Percentiles rank a stretch among this genome's conserved stretches.
Evolutionary conservation across 2,797 vertebrate species (phyloP).

Genomic region (Muraenolepis orangiensis): DNA sequence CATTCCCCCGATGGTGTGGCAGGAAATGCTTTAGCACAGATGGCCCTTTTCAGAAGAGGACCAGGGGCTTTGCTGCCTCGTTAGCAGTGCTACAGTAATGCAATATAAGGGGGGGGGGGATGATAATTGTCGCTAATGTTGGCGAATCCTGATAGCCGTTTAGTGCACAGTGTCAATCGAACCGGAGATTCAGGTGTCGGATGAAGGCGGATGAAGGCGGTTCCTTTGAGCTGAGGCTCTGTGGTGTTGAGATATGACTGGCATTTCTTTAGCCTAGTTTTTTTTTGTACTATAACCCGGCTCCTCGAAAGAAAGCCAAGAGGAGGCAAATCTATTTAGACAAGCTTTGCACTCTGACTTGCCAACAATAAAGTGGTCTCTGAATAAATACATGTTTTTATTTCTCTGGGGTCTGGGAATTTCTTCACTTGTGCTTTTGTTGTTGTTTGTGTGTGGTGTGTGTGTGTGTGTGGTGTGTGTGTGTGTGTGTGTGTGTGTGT

Average conservation of each 20-base stretch:
- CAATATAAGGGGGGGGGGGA: slow-evolving; percentile 28
- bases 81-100: slow-evolving; percentile 52
- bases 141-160: neutral
- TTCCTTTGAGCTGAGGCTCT: neutral
- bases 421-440: slow-evolving; percentile 17
- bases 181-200: neutral
- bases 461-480: too few relatives aligned
- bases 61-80: slow-evolving; percentile 57
- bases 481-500: too few relatives aligned
- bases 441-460: neutral
- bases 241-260: neutral
- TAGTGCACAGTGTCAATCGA: neutral
- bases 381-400: slow-evolving; percentile 51
- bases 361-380: slow-evolving; percentile 40
- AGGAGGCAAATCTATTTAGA: slow-evolving; percentile 41
- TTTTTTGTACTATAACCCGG: neutral
- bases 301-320: slow-evolving; percentile 19
- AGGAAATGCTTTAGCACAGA: slow-evolving; percentile 64
- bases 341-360: slow-evolving; percentile 25
- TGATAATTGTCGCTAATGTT: neutral
- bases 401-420: slow-evolving; percentile 32
- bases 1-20: slow-evolving; percentile 61
- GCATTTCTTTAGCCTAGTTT: neutral
- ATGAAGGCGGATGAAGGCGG: too few relatives aligned
- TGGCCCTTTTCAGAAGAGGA: slow-evolving; percentile 59